phyloP scores from a whole-genome alignment of 2,888 invertebrate species.

The Phragmatobia fuliginosa region DNA sequence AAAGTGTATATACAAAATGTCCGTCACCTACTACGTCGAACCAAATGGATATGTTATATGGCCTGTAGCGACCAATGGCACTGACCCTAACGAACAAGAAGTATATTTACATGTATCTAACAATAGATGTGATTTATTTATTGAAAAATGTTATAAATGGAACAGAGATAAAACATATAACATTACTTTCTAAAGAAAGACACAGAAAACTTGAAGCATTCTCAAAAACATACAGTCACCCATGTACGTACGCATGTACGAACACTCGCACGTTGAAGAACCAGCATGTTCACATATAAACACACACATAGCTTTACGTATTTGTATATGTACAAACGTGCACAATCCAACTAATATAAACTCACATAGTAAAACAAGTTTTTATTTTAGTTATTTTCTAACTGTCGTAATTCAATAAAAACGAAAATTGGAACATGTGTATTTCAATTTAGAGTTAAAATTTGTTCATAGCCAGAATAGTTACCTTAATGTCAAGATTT shows the following conservation, averaged over 20 bases:
- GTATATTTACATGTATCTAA: constrained; percentile 23
- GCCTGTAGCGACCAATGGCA: constrained; percentile 26
- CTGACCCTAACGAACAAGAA: constrained; percentile 31
- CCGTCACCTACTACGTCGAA: constrained; percentile 32
- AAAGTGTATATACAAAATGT: constrained; percentile 43
- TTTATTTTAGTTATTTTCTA: neutral
- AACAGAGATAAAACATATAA: neutral
- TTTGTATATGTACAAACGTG: neutral
- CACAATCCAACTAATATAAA: neutral
- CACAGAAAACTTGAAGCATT: neutral
- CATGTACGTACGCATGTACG: neutral
- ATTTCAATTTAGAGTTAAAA: neutral
- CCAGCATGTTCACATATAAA: too few species aligned
- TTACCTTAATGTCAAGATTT: neutral
- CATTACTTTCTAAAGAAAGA: neutral
- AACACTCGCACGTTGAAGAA: too few species aligned
- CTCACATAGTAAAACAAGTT: neutral
- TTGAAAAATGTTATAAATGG: neutral
- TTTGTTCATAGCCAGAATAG: neutral
- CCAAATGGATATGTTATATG: constrained; percentile 43
- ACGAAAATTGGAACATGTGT: neutral
- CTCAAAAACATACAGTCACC: neutral
- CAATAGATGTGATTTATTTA: constrained; percentile 1
- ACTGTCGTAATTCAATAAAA: neutral
- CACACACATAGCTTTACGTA: too few species aligned